Conservation (phyloP, 2,113 vertebrate species). For the Phyllostomus discolor region DNA sequence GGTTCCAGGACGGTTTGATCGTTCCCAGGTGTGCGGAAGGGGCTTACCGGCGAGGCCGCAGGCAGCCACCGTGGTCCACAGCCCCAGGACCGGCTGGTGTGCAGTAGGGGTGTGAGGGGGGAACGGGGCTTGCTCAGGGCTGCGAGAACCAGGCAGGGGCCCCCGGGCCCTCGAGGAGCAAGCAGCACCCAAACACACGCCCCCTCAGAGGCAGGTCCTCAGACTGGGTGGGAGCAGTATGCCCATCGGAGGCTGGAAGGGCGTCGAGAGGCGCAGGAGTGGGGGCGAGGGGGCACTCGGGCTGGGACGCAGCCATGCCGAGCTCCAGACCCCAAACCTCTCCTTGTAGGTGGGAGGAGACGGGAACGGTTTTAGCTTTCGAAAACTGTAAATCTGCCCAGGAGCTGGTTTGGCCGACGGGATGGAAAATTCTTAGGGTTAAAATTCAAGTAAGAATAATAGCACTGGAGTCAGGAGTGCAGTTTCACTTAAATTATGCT, state of each 20-base stretch:
- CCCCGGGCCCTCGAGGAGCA: background rate
- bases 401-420: conserved; percentile 33
- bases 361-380: background rate
- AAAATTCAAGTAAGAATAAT: conserved; percentile 57
- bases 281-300: accelerated
- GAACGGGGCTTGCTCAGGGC: background rate
- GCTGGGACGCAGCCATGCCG: accelerated
- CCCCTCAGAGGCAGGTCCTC: background rate
- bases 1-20: background rate
- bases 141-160: background rate
- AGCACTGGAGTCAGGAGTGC: background rate
- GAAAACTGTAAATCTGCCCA: background rate
- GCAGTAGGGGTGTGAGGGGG: accelerated
- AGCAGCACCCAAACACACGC: no score
- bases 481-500: conserved; percentile 43
- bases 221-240: accelerated
- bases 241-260: background rate
- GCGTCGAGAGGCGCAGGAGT: background rate
- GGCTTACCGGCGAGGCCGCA: background rate
- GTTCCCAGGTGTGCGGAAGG: background rate
- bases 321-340: background rate
- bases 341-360: background rate
- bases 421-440: conserved; percentile 58
- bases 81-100: accelerated
- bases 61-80: accelerated